Evolutionary conservation across 1,140 invertebrate species (phyloP), one percentile per base, ranked within the genome.

Genomic region (Lerema accius): DNA sequence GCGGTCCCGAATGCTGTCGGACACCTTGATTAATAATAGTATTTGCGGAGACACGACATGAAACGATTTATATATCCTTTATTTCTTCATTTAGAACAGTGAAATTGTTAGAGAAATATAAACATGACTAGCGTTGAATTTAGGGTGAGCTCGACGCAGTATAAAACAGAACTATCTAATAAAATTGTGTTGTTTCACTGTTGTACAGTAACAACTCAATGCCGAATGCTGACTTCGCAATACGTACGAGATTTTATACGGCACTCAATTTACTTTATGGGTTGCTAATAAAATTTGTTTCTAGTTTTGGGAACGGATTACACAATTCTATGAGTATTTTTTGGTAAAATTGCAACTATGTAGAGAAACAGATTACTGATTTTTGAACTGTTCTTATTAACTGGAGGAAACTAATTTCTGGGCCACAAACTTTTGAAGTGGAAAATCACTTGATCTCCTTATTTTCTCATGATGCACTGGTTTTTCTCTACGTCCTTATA

Each of bases 1-100:
- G 28, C 16, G 43, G 43, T 37, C 43, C 48, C 56, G 48, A 45
- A 59, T 45, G 28, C 56, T 23, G 56, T 39, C 28, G 23, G 43
- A 39, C 43, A 48, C 17, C 43, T 59, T 59, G 56, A 59, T 59
- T 48, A 59, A 59, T 59, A 48, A 48, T 37, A 37, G 43, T 39
- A 59, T 59, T 59, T 59, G 43, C 56, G 11, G 4, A 32, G 14
- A 48, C 56, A 59, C 16, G 56, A 59, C 56, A 59, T 46, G 32
- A n/a, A 45, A 45, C 56, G 17, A 59, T 59, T 59, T 59, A 59
- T 59, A 45, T 59, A 11, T 48, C 28, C 16, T 59, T 37, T 59
- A 37, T 23, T 23, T 46, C 55, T 48, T 28, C 28, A 35, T 48
- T 51, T 59, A 28, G 28, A 48, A 48, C 37, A 48, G 6, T 59